Percentiles rank a stretch among this genome's conserved stretches.
Evolutionary conservation across 2,113 vertebrate species (phyloP).

Genomic region (Puntigrus tetrazona): DNA sequence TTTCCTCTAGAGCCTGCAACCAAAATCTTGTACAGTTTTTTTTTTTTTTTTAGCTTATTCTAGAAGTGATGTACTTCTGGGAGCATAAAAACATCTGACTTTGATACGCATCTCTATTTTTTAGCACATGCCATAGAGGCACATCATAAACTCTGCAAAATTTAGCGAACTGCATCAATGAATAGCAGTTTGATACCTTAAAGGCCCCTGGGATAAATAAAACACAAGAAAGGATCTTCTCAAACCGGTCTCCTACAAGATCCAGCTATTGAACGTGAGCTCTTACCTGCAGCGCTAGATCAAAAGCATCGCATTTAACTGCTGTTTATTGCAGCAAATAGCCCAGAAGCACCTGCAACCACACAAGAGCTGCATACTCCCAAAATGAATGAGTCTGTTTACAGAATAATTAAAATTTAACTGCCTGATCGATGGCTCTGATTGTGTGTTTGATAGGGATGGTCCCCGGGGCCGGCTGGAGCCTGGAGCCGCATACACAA

Average conservation of each 20-base stretch:
- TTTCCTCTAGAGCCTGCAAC: not conserved
- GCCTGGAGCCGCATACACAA: slow-evolving; percentile 34
- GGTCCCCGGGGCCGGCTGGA: slow-evolving; percentile 32
- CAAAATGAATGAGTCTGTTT: slow-evolving; percentile 53
- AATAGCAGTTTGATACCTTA: slow-evolving; percentile 1
- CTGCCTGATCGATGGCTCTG: slow-evolving; percentile 53
- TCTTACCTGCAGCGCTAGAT: not conserved
- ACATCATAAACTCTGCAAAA: not conserved
- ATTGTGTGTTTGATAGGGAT: slow-evolving; percentile 53
- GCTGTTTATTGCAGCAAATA: slow-evolving; percentile 1
- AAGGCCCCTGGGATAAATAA: not conserved
- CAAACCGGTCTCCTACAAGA: not conserved
- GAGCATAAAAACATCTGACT: slow-evolving; percentile 19
- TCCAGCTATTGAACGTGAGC: not conserved
- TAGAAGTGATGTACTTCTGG: not conserved
- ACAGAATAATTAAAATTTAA: slow-evolving; percentile 58
- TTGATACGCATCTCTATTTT: slow-evolving; percentile 10
- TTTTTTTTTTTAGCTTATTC: not conserved
- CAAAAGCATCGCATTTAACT: not conserved
- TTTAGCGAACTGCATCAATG: slow-evolving; percentile 9
- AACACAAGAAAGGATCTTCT: slow-evolving; percentile 13
- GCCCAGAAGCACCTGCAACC: not conserved
- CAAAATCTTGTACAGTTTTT: not conserved
- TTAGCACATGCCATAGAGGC: not conserved
- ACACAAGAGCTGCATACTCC: slow-evolving; percentile 20